Conservation (phyloP, 2,888 invertebrate genomes). For the Meghimatium bilineatum region DNA sequence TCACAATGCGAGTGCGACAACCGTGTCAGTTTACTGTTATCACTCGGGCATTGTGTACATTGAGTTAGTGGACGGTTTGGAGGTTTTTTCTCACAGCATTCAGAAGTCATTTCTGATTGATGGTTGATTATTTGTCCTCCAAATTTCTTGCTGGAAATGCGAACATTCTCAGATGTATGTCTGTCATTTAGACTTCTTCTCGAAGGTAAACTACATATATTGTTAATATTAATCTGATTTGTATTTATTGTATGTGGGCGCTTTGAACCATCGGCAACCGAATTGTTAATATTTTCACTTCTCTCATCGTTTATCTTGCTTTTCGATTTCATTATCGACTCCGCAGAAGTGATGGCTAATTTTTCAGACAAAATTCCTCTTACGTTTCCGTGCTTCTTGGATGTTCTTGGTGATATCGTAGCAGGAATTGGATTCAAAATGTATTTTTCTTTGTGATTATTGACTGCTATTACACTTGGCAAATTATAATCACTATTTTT, state of each 20-base stretch:
- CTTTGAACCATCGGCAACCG: neutral
- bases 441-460: neutral
- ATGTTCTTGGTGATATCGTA: neutral
- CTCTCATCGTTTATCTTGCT: neutral
- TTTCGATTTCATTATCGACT: neutral
- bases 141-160: neutral
- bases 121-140: neutral
- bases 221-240: too few species aligned
- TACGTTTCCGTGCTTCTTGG: neutral
- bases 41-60: neutral
- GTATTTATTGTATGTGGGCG: neutral
- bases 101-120: neutral
- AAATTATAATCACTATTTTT: neutral
- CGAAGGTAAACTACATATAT: neutral
- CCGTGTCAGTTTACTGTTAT: neutral
- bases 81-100: neutral
- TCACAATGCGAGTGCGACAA: neutral
- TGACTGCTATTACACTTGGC: neutral
- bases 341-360: neutral
- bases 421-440: constrained; percentile 1
- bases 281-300: neutral
- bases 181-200: neutral
- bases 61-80: neutral
- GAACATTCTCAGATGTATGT: neutral
- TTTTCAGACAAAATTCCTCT: neutral